phyloP scores from a whole-genome alignment of 2,113 vertebrate species.

The Spermophilus dauricus region DNA sequence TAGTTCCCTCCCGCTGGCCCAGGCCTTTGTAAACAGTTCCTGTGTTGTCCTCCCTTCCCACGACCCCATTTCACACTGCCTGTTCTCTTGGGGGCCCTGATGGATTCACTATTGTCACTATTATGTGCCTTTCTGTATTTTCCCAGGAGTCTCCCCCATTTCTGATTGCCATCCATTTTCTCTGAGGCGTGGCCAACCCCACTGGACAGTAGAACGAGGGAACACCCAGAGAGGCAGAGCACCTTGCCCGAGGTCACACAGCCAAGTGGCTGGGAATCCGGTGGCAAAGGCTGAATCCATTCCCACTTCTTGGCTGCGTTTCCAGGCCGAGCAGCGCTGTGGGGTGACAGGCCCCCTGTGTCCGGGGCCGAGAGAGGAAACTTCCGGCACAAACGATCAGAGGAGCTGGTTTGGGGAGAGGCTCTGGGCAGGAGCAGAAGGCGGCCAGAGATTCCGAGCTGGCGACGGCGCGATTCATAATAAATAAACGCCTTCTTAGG shows the following conservation, averaged over 20 bases:
- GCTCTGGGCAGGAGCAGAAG: conserved; percentile 43
- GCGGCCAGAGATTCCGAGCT: conserved; percentile 33
- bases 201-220: background rate
- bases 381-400: conserved; percentile 33
- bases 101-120: accelerated
- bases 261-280: accelerated
- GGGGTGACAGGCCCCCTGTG: background rate
- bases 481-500: conserved; percentile 72
- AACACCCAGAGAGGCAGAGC: background rate
- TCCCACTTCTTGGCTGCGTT: accelerated
- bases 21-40: background rate
- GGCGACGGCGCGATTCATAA: conserved; percentile 56
- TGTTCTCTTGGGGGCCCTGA: background rate
- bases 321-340: accelerated
- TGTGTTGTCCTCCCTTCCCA: background rate
- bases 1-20: background rate
- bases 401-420: conserved; percentile 33
- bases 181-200: background rate
- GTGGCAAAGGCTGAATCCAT: accelerated
- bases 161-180: background rate
- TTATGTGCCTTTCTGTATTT: background rate
- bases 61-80: no score
- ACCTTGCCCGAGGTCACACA: background rate
- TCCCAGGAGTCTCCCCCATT: background rate
- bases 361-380: conserved; percentile 13